These are phyloP conservation scores for Corythornis vintsioides DNA, from an alignment of 2,113 vertebrate species.

Conservation along the genomic window DNA sequence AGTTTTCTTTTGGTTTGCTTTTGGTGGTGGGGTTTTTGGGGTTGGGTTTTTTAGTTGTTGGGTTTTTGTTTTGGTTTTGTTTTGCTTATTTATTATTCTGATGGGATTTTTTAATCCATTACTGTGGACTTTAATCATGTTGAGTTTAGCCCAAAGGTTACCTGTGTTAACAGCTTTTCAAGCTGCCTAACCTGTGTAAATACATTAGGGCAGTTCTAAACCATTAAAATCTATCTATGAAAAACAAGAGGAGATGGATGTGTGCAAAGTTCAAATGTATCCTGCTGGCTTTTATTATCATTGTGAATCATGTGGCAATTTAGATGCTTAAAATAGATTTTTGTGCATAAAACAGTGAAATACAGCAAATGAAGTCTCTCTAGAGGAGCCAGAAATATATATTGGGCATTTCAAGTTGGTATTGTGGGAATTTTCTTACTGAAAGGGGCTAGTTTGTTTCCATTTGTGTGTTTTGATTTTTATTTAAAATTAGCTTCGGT, in stretches of 20 bases:
- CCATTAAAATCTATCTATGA: background rate
- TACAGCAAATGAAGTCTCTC: slow-evolving; percentile 24
- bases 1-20: no score
- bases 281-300: slow-evolving; percentile 54
- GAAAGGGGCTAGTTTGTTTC: background rate
- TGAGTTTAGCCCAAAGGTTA: slow-evolving; percentile 32
- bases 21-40: no score
- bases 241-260: slow-evolving; percentile 39
- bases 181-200: slow-evolving; percentile 52
- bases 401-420: background rate
- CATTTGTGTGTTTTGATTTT: background rate
- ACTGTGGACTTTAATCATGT: slow-evolving; percentile 18
- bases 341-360: slow-evolving; percentile 37
- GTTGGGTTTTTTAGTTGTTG: no score
- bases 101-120: background rate
- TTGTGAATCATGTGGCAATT: slow-evolving; percentile 46
- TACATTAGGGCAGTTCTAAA: slow-evolving; percentile 50
- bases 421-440: slow-evolving; percentile 13
- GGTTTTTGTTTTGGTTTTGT: no score
- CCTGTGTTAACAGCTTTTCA: slow-evolving; percentile 46
- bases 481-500: background rate
- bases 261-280: slow-evolving; percentile 49
- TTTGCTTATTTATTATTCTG: background rate
- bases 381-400: slow-evolving; percentile 4
- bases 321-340: slow-evolving; percentile 51